Evolutionary conservation across 2,888 invertebrate species (phyloP).

Genomic region (Tholera decimalis): DNA sequence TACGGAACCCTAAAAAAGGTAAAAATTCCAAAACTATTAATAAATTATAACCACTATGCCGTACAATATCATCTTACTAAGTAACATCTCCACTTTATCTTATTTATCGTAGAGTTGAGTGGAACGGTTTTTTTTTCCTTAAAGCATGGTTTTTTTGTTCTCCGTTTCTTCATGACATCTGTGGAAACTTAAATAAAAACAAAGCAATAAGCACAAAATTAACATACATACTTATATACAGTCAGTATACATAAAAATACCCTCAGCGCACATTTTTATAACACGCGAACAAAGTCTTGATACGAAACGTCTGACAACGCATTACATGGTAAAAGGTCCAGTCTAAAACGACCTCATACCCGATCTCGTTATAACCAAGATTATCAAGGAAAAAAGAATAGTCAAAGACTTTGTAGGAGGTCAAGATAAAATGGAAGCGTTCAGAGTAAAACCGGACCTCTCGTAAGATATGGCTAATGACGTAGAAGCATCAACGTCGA

Average conservation of each 20-base stretch:
- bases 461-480: constrained; percentile 34
- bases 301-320: constrained; percentile 36
- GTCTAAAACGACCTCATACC: constrained; percentile 8
- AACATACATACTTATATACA: constrained; percentile 11
- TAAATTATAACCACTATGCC: too few species aligned
- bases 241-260: constrained; percentile 16
- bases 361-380: not conserved
- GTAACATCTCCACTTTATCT: not conserved
- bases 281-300: constrained; percentile 24
- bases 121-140: not conserved
- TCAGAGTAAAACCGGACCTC: constrained; percentile 22
- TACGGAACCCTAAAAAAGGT: too few species aligned
- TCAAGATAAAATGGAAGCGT: constrained; percentile 31
- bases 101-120: not conserved
- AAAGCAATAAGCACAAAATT: constrained; percentile 13
- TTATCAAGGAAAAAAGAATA: not conserved
- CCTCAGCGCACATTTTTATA: constrained; percentile 29
- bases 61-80: not conserved
- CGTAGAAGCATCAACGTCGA: constrained; percentile 43
- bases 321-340: constrained; percentile 33
- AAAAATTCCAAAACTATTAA: too few species aligned
- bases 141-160: not conserved
- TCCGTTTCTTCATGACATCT: not conserved
- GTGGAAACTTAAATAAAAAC: constrained; percentile 14
- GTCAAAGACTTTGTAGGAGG: not conserved